These are phyloP conservation scores for Chrysoperla carnea DNA, from an alignment of 1,140 invertebrate species.

Conservation along the genomic window DNA sequence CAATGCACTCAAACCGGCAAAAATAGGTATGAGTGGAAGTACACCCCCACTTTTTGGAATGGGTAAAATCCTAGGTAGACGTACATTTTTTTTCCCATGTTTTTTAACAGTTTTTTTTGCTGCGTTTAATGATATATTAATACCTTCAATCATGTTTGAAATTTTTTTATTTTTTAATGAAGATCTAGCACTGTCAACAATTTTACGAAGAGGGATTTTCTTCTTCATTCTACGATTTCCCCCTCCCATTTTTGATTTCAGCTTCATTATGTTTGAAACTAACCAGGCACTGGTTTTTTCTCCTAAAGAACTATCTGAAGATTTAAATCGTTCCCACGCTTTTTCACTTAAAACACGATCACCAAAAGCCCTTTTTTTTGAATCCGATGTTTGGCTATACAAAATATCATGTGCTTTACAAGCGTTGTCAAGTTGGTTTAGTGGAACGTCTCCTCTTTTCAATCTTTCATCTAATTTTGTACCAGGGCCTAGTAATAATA, in stretches of 20 bases:
- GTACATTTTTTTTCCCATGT: slow-evolving; percentile 1
- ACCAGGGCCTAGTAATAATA: slow-evolving; percentile 9
- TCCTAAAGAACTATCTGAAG: slow-evolving; percentile 14
- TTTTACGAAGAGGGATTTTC: not conserved
- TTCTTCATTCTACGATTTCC: not conserved
- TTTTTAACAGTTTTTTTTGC: slow-evolving; percentile 1
- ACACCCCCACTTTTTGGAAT: slow-evolving; percentile 7
- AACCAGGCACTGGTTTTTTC: slow-evolving; percentile 12
- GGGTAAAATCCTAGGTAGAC: slow-evolving; percentile 5
- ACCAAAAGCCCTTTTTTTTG: not conserved
- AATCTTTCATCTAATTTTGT: slow-evolving; percentile 10
- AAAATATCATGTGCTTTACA: slow-evolving; percentile 8
- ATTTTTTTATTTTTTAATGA: not conserved
- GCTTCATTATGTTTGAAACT: slow-evolving; percentile 1
- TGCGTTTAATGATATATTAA: too few species aligned
- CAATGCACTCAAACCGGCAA: slow-evolving; percentile 8
- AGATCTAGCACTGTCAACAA: not conserved
- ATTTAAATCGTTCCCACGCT: slow-evolving; percentile 17
- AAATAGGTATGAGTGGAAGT: slow-evolving; percentile 6
- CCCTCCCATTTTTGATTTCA: not conserved
- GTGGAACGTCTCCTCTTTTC: slow-evolving; percentile 4
- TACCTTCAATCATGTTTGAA: not conserved
- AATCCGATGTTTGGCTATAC: slow-evolving; percentile 1
- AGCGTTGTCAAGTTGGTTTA: slow-evolving; percentile 9
- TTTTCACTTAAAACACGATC: slow-evolving; percentile 5